Percentiles rank a stretch among this genome's conserved stretches.
These are phyloP conservation scores for Elgaria multicarinata DNA, from an alignment of 2,113 vertebrate genomes.

Conservation along the genomic window DNA sequence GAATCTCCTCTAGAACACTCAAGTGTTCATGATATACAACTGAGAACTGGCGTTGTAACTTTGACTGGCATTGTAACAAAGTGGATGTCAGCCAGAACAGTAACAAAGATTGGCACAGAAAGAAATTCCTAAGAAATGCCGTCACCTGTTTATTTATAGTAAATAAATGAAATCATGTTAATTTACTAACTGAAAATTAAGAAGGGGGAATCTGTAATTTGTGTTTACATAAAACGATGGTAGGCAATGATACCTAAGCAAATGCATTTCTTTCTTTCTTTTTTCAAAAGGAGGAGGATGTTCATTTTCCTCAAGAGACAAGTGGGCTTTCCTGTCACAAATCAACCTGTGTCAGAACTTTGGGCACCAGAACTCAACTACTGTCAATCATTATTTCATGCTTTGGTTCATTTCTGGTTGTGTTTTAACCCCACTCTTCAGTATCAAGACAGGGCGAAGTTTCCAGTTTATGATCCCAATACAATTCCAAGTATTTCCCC, in stretches of 20 bases:
- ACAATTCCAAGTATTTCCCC: rapidly evolving
- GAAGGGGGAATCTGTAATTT: conserved; percentile 44
- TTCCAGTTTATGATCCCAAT: neutral
- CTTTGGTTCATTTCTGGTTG: neutral
- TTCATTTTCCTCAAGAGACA: conserved; percentile 46
- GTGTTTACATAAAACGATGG: conserved; percentile 50
- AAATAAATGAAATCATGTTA: conserved; percentile 70
- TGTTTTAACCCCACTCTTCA: neutral
- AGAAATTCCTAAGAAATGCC: conserved; percentile 56
- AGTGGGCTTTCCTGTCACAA: conserved; percentile 44
- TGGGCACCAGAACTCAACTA: neutral
- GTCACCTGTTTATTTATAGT: conserved; percentile 71
- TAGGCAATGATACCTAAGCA: conserved; percentile 1
- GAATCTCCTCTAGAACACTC: conserved; percentile 10
- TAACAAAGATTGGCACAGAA: conserved; percentile 62
- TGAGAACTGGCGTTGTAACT: conserved; percentile 33
- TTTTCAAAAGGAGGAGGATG: conserved; percentile 44
- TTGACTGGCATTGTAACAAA: conserved; percentile 53
- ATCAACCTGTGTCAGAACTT: neutral
- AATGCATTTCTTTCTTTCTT: neutral
- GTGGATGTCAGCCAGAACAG: conserved; percentile 57
- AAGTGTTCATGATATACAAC: conserved; percentile 50
- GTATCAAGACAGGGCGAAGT: neutral
- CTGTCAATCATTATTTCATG: conserved; percentile 19
- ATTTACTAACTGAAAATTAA: conserved; percentile 52